Base-by-base conservation (phyloP, 1,140 invertebrate species). In the Zaprionus inermis region DNA sequence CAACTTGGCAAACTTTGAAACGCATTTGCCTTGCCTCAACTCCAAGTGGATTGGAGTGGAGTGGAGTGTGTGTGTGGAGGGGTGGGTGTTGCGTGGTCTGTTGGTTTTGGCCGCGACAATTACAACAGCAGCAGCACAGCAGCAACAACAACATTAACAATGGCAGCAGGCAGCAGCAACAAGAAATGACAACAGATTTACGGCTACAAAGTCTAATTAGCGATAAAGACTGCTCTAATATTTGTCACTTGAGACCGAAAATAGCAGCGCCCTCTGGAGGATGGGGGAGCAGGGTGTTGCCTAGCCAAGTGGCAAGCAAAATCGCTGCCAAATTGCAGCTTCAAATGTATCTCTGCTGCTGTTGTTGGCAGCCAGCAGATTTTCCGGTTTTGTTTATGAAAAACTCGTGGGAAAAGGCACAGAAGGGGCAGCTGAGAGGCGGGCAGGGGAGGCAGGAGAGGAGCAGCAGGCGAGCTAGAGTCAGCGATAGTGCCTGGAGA, bases 211-310 rank as follows among this genome's bases (percentile, higher is more conserved):
- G 83, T 86, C 83, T 86, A 86, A 86, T 86, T 86, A 86, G 83
- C 83, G 83, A 88, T 88, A 88, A 88, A 88, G 83, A 88, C 83
- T 88, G 79, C 84, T 88, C 84, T 88, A 88, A 88, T 88, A 88
- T 88, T 88, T 88, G 83, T 88, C 83, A 88, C 83, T 88, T 80
- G 83, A 88, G 83, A 88, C 84, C 84, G 76, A 89, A 89, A 83
- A 86, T 76, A 54, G 64, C 67, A 66, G 61, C 57, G 7, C 55
- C 28, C 18, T 7, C 10, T 11, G 3, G 38, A 3, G 11, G 41
- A 22, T 5, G 12, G n/a, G 18, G 46, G 41, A 11, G 34, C 34
- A 51, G 41, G 67, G 44, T 24, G 11, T 49, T 51, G 46, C 38
- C 20, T 12, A 32, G 41, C 20, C 32, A 32, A 56, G 60, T 61